These are phyloP conservation scores for Drosophila nikananu DNA, from an alignment of 1,140 invertebrate species.

Conservation along the genomic window DNA sequence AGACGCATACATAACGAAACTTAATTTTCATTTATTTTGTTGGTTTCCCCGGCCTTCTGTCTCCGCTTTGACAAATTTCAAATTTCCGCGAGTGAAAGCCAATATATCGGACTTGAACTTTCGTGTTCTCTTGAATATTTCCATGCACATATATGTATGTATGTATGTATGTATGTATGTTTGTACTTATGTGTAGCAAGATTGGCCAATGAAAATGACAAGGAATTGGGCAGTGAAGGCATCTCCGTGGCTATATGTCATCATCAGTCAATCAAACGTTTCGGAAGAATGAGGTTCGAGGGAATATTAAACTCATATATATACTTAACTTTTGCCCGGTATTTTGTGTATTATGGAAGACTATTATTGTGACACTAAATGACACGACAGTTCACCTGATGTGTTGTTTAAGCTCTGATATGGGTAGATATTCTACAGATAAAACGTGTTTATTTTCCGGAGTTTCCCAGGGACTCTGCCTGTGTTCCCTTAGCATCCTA, in stretches of 20 bases:
- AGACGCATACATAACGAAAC: slow-evolving; percentile 82
- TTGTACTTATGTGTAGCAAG: background rate
- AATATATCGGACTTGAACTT: slow-evolving; percentile 6
- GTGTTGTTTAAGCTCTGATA: slow-evolving; percentile 1
- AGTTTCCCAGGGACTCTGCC: background rate
- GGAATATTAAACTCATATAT: background rate
- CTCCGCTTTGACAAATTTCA: slow-evolving; percentile 6
- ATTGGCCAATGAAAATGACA: background rate
- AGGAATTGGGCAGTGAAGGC: background rate
- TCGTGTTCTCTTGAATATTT: background rate
- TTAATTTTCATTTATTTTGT: slow-evolving; percentile 69
- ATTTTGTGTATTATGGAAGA: background rate
- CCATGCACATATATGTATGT: background rate
- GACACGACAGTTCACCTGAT: slow-evolving; percentile 3
- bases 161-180: background rate
- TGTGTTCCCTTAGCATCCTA: background rate
- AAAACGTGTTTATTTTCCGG: background rate
- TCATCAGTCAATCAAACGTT: slow-evolving; percentile 4
- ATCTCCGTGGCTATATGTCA: background rate
- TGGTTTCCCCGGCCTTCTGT: slow-evolving; percentile 12
- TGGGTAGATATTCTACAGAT: background rate
- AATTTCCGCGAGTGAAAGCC: slow-evolving; percentile 3
- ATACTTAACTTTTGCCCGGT: background rate
- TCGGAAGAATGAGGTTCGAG: too few relatives aligned
- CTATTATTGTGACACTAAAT: slow-evolving; percentile 3